These are phyloP conservation scores for Plotosus lineatus DNA, from an alignment of 2,113 vertebrate species.

Conservation along the genomic window DNA sequence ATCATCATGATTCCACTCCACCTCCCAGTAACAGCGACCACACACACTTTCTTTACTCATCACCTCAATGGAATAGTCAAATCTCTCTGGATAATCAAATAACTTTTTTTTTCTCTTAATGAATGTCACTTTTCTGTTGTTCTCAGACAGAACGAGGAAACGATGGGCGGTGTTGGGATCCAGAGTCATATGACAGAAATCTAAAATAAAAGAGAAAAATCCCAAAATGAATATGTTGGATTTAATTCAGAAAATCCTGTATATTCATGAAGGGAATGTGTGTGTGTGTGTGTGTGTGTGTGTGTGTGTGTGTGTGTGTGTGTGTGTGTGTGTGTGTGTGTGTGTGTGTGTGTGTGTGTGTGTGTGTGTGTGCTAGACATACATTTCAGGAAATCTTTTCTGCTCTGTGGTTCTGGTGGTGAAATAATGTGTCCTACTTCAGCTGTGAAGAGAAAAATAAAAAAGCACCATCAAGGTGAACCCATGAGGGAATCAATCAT, in stretches of 20 bases:
- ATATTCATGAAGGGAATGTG: too few relatives aligned
- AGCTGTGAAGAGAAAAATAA: neutral
- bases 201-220: neutral
- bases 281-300: too few relatives aligned
- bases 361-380: neutral
- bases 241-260: too few relatives aligned
- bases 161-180: slow-evolving; percentile 6
- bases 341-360: neutral
- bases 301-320: neutral
- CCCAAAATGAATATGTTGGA: too few relatives aligned
- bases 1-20: neutral
- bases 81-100: neutral
- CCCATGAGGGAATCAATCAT: too few relatives aligned
- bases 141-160: slow-evolving; percentile 1
- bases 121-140: slow-evolving; percentile 10
- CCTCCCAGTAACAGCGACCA: slow-evolving; percentile 32
- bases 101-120: too few relatives aligned
- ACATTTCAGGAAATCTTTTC: neutral
- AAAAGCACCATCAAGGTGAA: too few relatives aligned
- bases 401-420: neutral
- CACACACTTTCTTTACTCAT: neutral
- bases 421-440: neutral
- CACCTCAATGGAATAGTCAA: slow-evolving; percentile 1
- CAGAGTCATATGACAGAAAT: slow-evolving; percentile 3
- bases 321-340: neutral